These are phyloP conservation scores for Cheilosia urbana DNA, from an alignment of 2,888 invertebrate genomes.

Conservation along the genomic window DNA sequence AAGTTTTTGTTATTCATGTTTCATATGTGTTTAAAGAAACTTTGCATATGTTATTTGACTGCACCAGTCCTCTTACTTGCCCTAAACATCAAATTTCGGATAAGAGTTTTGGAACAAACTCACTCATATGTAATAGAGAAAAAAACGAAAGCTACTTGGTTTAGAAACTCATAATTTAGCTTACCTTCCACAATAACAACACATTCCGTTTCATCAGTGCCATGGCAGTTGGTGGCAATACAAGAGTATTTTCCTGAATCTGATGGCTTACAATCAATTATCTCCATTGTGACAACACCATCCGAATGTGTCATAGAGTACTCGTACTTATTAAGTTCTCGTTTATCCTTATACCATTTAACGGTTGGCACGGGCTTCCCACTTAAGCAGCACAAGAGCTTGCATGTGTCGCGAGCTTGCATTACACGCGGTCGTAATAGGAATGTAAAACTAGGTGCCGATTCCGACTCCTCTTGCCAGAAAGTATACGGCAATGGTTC, in stretches of 20 bases:
- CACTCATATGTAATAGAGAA: neutral
- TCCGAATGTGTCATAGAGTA: constrained; percentile 96
- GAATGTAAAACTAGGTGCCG: constrained; percentile 98
- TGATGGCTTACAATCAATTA: constrained; percentile 95
- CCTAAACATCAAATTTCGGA: no score
- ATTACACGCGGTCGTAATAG: constrained; percentile 98
- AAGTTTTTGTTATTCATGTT: no score
- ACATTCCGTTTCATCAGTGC: constrained; percentile 97
- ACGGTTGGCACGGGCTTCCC: constrained; percentile 98
- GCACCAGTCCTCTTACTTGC: no score
- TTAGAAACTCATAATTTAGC: constrained; percentile 45
- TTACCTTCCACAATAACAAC: constrained; percentile 98
- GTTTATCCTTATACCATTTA: constrained; percentile 95
- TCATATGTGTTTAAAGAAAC: no score
- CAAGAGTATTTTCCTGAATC: constrained; percentile 99
- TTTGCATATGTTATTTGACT: no score
- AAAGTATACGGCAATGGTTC: constrained; percentile 93
- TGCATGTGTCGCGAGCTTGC: constrained; percentile 98
- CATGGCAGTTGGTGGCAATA: constrained; percentile 96
- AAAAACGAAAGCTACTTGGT: neutral
- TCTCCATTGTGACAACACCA: constrained; percentile 98
- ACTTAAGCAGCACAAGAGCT: constrained; percentile 97
- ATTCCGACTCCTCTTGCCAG: constrained; percentile 97
- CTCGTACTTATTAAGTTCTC: constrained; percentile 95
- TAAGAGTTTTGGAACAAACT: no score